Conservation (phyloP, 2,113 vertebrate species). For the Oceanodroma tethys region DNA sequence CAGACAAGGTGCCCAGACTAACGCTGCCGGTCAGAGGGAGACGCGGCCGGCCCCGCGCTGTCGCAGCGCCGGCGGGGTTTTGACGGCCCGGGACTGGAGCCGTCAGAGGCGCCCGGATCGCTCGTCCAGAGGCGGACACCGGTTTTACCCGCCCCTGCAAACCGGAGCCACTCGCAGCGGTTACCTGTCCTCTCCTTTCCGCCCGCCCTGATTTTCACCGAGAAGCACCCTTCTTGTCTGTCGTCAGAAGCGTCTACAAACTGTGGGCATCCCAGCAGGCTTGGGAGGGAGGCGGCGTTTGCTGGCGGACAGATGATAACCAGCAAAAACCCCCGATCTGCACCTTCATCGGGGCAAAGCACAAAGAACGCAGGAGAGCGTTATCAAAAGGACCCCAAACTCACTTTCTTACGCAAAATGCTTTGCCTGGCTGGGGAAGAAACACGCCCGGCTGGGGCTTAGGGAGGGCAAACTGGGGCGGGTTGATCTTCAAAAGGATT, state of each 20-base stretch:
- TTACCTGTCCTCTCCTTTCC: not conserved
- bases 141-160: not conserved
- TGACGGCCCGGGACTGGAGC: not conserved
- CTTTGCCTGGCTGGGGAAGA: not conserved
- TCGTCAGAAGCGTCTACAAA: not conserved
- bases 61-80: not conserved
- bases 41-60: not conserved
- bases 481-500: not conserved
- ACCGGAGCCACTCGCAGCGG: not conserved
- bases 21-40: fast-evolving
- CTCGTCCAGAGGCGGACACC: not conserved
- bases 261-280: not conserved
- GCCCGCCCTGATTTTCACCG: fast-evolving
- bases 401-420: not conserved
- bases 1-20: not conserved
- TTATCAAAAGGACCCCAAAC: not conserved
- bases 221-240: not conserved
- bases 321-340: fast-evolving
- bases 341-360: not conserved
- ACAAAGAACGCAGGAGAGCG: not conserved
- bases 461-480: not conserved
- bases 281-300: fast-evolving
- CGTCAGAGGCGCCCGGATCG: fast-evolving
- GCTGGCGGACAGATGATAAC: not conserved
- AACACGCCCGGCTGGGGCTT: not conserved